Conservation (phyloP, 2,888 invertebrate genomes). For the Gymnoscelis rufifasciata region DNA sequence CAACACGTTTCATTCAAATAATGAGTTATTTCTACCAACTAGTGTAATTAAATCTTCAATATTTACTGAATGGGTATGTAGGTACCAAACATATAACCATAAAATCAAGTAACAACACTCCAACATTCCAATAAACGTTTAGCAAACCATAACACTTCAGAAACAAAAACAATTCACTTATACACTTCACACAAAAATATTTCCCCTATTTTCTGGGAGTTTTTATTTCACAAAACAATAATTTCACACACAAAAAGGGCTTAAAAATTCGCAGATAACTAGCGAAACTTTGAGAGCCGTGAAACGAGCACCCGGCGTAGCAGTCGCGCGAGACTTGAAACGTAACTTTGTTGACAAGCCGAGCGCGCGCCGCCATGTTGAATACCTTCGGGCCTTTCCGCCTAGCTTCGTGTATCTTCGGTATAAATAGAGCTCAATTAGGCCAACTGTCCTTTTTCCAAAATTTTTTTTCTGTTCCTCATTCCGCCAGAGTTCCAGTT, state of each 20-base stretch:
- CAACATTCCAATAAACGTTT: constrained; percentile 41
- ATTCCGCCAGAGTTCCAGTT: too few species aligned
- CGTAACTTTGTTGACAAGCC: constrained; percentile 73
- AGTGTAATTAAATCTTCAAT: too few species aligned
- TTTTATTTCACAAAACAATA: constrained; percentile 38
- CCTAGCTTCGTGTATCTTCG: constrained; percentile 44
- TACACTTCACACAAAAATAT: constrained; percentile 19
- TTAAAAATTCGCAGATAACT: constrained; percentile 36
- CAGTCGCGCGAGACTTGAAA: constrained; percentile 43
- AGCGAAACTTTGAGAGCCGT: constrained; percentile 24
- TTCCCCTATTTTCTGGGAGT: constrained; percentile 13
- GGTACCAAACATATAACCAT: constrained; percentile 40
- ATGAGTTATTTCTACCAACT: constrained; percentile 25
- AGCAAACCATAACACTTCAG: constrained; percentile 35
- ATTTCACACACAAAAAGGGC: constrained; percentile 41
- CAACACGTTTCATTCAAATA: constrained; percentile 1
- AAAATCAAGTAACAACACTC: constrained; percentile 35
- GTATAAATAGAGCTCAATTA: constrained; percentile 29
- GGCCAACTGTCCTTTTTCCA: too few species aligned
- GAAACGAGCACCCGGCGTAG: constrained; percentile 50
- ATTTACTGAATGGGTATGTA: constrained; percentile 10
- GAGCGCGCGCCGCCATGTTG: constrained; percentile 59
- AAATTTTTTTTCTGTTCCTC: too few species aligned
- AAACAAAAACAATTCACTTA: constrained; percentile 29
- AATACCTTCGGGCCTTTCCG: constrained; percentile 60